A percentile compares a stretch with the other conserved stretches of the same genome.
These are phyloP conservation scores for Portevinia maculata DNA, from an alignment of 2,888 invertebrate species.

Conservation along the genomic window DNA sequence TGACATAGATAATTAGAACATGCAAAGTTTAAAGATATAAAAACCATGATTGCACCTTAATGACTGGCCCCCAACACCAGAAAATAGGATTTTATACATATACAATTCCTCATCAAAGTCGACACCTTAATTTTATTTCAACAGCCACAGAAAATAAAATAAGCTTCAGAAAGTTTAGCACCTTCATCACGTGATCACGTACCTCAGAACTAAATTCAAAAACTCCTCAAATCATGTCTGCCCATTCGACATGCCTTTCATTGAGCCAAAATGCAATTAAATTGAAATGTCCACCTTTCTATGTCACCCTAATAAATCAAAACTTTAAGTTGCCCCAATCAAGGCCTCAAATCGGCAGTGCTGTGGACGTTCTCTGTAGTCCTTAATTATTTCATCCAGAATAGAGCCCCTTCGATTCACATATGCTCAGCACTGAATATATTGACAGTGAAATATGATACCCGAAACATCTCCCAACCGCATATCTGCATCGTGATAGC, in stretches of 20 bases:
- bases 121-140: too few relatives aligned
- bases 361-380: background rate
- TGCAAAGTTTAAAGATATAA: too few relatives aligned
- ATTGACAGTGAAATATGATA: slow-evolving; percentile 71
- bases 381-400: background rate
- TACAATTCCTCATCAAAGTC: too few relatives aligned
- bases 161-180: too few relatives aligned
- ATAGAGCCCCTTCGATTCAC: background rate
- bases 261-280: slow-evolving; percentile 40
- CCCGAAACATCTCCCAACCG: slow-evolving; percentile 25
- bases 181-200: too few relatives aligned
- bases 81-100: too few relatives aligned
- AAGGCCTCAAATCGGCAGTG: slow-evolving; percentile 56
- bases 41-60: too few relatives aligned
- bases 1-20: too few relatives aligned
- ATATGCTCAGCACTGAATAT: slow-evolving; percentile 28
- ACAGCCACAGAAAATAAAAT: too few relatives aligned
- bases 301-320: slow-evolving; percentile 41
- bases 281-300: slow-evolving; percentile 56
- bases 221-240: too few relatives aligned
- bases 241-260: background rate
- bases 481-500: slow-evolving; percentile 45
- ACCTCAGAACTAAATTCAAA: too few relatives aligned
- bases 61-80: too few relatives aligned
- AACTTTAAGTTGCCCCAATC: slow-evolving; percentile 53